Conservation (phyloP, 1,140 invertebrate genomes). For the Pygmarrhopalites habei region DNA sequence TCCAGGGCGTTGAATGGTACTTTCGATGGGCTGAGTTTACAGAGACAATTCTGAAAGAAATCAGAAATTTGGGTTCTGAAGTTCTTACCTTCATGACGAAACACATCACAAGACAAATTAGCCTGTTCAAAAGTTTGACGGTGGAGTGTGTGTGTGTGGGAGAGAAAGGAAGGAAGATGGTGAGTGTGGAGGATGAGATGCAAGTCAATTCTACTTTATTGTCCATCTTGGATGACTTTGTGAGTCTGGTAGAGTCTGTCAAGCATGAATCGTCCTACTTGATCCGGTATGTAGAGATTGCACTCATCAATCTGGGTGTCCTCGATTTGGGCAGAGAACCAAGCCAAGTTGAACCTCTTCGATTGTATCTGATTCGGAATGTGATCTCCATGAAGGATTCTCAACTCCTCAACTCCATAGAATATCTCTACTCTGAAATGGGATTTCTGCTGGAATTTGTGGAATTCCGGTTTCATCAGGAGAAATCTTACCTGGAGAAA, state of each 20-base stretch:
- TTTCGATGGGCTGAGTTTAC: background rate
- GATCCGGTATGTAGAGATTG: conserved; percentile 5
- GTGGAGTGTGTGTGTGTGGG: background rate
- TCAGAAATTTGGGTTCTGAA: background rate
- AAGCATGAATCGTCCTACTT: conserved; percentile 6
- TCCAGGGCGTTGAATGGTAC: background rate
- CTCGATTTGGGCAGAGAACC: background rate
- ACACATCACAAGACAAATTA: conserved; percentile 5
- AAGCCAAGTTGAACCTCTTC: background rate
- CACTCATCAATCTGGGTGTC: conserved; percentile 2
- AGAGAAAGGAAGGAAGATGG: background rate
- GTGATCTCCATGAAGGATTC: background rate
- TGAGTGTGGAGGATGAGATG: background rate
- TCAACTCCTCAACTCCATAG: background rate
- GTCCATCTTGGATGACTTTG: background rate
- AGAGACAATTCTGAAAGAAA: background rate
- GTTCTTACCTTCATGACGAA: conserved; percentile 5
- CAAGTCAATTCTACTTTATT: background rate
- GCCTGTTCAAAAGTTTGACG: background rate
- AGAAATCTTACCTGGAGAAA: background rate
- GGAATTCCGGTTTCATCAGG: background rate
- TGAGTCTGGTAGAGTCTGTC: background rate
- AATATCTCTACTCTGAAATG: conserved; percentile 7
- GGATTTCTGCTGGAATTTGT: background rate
- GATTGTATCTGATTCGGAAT: conserved; percentile 2